Conservation (phyloP, 1,140 invertebrate species). For the Gonioctena quinquepunctata region DNA sequence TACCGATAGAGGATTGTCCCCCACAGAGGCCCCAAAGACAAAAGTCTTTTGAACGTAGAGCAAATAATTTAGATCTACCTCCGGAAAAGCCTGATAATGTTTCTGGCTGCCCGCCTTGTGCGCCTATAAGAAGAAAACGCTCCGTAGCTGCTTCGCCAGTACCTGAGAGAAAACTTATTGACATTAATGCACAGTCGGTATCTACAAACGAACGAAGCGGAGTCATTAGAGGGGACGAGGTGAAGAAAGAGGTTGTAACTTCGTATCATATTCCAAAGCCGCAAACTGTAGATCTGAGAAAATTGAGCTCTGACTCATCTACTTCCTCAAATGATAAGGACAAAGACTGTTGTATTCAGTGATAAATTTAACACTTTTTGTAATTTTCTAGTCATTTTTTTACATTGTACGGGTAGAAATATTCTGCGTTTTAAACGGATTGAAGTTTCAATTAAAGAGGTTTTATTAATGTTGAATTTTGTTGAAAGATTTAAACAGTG, state of each 20-base stretch:
- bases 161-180: conserved; percentile 4
- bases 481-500: conserved; percentile 9
- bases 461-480: conserved; percentile 19
- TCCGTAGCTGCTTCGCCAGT: background rate
- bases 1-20: background rate
- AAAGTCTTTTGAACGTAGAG: background rate
- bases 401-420: conserved; percentile 33
- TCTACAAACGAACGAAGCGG: background rate
- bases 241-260: conserved; percentile 35
- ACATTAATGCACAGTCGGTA: background rate
- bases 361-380: conserved; percentile 30
- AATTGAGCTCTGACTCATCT: background rate
- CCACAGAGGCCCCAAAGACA: conserved; percentile 5
- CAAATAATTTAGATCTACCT: background rate
- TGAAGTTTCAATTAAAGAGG: conserved; percentile 19
- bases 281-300: conserved; percentile 21
- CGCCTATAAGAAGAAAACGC: background rate
- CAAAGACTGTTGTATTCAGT: conserved; percentile 46
- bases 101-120: background rate
- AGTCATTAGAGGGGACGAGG: background rate
- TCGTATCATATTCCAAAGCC: conserved; percentile 30
- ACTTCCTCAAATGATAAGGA: conserved; percentile 32
- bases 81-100: background rate
- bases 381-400: conserved; percentile 30
- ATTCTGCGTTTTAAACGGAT: conserved; percentile 30